Evolutionary conservation across 2,113 vertebrate species (phyloP).

Genomic region (Myrmecophaga tridactyla): DNA sequence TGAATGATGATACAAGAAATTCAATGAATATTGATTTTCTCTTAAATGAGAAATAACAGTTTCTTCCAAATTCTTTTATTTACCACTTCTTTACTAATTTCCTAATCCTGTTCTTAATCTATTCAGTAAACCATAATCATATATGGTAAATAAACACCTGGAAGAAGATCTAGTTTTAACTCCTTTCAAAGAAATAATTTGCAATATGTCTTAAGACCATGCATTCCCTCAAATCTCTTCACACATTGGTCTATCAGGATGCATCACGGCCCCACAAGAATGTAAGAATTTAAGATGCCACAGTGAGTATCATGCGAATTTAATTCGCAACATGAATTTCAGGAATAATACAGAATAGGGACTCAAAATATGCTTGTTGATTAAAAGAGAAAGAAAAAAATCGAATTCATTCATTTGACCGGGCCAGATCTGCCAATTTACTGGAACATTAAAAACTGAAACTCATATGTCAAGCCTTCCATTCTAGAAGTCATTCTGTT

Average conservation of each 20-base stretch:
- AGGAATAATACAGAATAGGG: neutral
- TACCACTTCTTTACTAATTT: neutral
- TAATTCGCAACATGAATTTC: neutral
- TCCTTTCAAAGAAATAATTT: neutral
- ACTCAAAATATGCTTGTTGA: neutral
- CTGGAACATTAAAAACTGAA: neutral
- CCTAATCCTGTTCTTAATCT: neutral
- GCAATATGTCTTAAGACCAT: neutral
- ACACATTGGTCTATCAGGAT: neutral
- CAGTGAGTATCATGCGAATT: neutral
- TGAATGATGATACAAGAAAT: neutral
- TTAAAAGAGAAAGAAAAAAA: neutral
- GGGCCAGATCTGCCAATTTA: neutral
- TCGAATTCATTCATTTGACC: neutral
- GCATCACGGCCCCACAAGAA: neutral
- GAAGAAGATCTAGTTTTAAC: neutral
- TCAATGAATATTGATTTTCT: neutral
- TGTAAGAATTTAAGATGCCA: neutral
- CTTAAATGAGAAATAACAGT: neutral
- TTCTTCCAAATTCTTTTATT: neutral
- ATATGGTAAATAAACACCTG: neutral
- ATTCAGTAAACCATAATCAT: neutral
- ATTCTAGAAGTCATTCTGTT: neutral
- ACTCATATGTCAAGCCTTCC: neutral
- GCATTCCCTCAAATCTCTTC: neutral